A percentile compares a stretch with the other conserved stretches of the same genome.
Evolutionary conservation across 2,888 invertebrate species (phyloP).

Genomic region (Brachylomia viminalis): DNA sequence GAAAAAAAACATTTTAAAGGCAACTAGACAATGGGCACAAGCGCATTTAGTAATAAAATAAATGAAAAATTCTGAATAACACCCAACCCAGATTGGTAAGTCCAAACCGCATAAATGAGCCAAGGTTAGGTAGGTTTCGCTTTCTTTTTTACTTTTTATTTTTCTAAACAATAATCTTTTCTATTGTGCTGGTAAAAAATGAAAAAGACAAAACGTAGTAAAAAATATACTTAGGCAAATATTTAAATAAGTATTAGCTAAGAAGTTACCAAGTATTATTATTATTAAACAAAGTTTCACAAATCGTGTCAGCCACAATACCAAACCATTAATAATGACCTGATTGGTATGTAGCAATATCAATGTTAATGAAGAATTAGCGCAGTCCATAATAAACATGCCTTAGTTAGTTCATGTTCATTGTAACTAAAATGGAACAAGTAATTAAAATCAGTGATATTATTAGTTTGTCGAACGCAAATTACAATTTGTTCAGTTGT

Average conservation of each 20-base stretch:
- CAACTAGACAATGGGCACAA: constrained; percentile 81
- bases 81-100: constrained; percentile 74
- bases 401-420: constrained; percentile 50
- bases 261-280: not conserved
- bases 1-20: constrained; percentile 76
- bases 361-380: constrained; percentile 57
- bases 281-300: not conserved
- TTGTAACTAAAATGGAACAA: constrained; percentile 58
- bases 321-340: constrained; percentile 34
- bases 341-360: constrained; percentile 39
- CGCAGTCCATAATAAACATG: constrained; percentile 53
- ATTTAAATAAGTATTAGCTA: not conserved
- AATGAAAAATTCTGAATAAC: constrained; percentile 79
- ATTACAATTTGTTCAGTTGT: constrained; percentile 56
- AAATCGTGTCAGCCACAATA: constrained; percentile 1
- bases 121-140: constrained; percentile 76
- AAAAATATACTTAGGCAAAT: constrained; percentile 19
- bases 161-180: constrained; percentile 68
- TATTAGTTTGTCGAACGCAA: constrained; percentile 54
- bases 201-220: constrained; percentile 27
- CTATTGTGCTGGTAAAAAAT: constrained; percentile 50
- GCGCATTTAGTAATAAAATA: constrained; percentile 78
- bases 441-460: constrained; percentile 64
- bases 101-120: constrained; percentile 76
- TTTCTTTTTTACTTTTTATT: constrained; percentile 76